phyloP scores from a whole-genome alignment of 2,888 invertebrate genomes.

The Torymus aiolomorphi region DNA sequence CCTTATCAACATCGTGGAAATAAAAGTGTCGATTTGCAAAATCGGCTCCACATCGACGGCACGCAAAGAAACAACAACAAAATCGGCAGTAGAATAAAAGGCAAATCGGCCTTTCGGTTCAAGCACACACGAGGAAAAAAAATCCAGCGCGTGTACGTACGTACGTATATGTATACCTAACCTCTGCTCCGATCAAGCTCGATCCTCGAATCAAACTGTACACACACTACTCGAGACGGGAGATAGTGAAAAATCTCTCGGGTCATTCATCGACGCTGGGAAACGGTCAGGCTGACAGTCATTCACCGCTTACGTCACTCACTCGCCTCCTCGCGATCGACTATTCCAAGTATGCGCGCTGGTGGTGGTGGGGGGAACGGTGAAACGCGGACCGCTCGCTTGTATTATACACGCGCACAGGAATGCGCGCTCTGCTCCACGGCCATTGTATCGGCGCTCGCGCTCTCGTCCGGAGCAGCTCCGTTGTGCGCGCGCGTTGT shows the following conservation, averaged over 20 bases:
- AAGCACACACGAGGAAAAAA: too few species aligned
- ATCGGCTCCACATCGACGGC: too few species aligned
- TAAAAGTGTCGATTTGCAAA: too few species aligned
- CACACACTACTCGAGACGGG: too few species aligned
- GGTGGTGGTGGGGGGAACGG: conserved; percentile 62
- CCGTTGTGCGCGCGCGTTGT: conserved; percentile 29
- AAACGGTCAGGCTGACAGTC: conserved; percentile 49
- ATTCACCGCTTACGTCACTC: conserved; percentile 44
- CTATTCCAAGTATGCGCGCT: too few species aligned
- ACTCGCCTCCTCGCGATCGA: not conserved
- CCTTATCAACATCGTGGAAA: too few species aligned
- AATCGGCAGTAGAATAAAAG: too few species aligned
- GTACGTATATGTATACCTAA: too few species aligned
- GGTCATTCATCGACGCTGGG: conserved; percentile 32
- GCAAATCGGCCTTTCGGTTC: too few species aligned
- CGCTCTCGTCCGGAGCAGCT: conserved; percentile 47
- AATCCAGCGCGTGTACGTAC: too few species aligned
- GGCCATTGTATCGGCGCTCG: conserved; percentile 75
- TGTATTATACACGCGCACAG: conserved; percentile 65
- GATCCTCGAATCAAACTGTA: conserved; percentile 7
- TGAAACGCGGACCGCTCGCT: conserved; percentile 71
- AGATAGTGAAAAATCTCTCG: not conserved
- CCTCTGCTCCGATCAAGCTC: not conserved
- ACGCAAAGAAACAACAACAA: too few species aligned
- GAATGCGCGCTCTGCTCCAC: conserved; percentile 68